Evolutionary conservation across 53 echinoderm and acorn worm species (phyloP).

Genomic region (Echinometra lucunter): DNA sequence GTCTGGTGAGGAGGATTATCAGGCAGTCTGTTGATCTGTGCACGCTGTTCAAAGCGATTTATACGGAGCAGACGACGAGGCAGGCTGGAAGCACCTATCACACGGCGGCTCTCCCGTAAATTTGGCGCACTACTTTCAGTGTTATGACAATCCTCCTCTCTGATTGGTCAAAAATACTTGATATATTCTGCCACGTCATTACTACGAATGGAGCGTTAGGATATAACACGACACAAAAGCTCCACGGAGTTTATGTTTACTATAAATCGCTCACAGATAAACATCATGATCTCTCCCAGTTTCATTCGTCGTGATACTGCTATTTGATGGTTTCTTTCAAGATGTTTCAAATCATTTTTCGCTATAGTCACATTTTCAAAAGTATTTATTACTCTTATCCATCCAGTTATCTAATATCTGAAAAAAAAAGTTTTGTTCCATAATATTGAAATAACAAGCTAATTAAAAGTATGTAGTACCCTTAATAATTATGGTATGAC

Average conservation of each 20-base stretch:
- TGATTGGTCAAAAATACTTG: conserved; percentile 60
- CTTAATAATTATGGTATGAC: too few relatives aligned
- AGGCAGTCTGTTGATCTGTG: conserved; percentile 17
- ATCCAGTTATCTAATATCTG: too few relatives aligned
- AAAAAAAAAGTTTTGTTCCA: too few relatives aligned
- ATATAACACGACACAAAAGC: not conserved
- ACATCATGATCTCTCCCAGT: not conserved
- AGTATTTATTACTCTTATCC: too few relatives aligned
- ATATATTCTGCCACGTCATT: conserved; percentile 16
- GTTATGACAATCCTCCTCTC: conserved; percentile 19
- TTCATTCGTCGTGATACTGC: not conserved
- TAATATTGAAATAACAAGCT: too few relatives aligned
- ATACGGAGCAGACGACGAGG: conserved; percentile 53
- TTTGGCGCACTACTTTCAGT: conserved; percentile 63
- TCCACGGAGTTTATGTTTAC: not conserved
- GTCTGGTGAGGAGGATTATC: conserved; percentile 60
- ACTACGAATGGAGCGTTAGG: not conserved
- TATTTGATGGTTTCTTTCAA: not conserved
- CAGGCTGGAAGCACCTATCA: not conserved
- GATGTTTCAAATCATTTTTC: too few relatives aligned
- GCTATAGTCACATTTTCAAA: too few relatives aligned
- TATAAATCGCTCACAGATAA: not conserved
- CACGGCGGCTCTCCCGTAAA: conserved; percentile 34
- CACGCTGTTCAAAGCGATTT: conserved; percentile 33
- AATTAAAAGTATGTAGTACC: too few relatives aligned